Evolutionary conservation across 1,140 invertebrate genomes (phyloP).

Genomic region (Polypedilum vanderplanki): DNA sequence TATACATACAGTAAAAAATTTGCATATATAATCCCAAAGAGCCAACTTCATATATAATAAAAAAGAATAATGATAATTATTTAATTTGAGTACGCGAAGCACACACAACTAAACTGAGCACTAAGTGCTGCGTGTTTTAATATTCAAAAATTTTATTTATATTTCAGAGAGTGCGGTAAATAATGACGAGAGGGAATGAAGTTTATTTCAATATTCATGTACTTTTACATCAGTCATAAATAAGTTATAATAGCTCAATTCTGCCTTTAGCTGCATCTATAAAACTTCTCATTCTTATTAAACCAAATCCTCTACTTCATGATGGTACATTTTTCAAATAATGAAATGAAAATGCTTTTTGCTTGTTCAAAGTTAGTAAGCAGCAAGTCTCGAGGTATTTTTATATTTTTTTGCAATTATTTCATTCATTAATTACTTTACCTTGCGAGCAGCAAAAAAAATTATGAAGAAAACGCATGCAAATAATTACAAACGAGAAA

Average conservation of each 20-base stretch:
- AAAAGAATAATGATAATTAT: background rate
- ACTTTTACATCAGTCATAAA: conserved; percentile 23
- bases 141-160: conserved; percentile 11
- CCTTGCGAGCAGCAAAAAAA: background rate
- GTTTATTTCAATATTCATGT: conserved; percentile 25
- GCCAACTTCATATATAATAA: background rate
- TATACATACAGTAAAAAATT: background rate
- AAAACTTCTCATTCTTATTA: background rate
- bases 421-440: no score
- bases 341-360: no score
- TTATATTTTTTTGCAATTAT: no score
- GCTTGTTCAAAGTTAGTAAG: no score
- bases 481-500: conserved; percentile 14
- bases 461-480: background rate
- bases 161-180: background rate
- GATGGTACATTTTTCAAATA: no score
- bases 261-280: background rate
- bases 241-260: conserved; percentile 28
- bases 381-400: no score
- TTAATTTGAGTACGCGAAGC: conserved; percentile 16
- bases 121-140: conserved; percentile 5
- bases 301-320: no score
- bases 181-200: background rate
- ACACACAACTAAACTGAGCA: background rate
- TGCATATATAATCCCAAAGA: no score